Percentiles rank a stretch among this genome's conserved stretches.
phyloP scores from a whole-genome alignment of 2,113 vertebrate genomes.

The human region DNA sequence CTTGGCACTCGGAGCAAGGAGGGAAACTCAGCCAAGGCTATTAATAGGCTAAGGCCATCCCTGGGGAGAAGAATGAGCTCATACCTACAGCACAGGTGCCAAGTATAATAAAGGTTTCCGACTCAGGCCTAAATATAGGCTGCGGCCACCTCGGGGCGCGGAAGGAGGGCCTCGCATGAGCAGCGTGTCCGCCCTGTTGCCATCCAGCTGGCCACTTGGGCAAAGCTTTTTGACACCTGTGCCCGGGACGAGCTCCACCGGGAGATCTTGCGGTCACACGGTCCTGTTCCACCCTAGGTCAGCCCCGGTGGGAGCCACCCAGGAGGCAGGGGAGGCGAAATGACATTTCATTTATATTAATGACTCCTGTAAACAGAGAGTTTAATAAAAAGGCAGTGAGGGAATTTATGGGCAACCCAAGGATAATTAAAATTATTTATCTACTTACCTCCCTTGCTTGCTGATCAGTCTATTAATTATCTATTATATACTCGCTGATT shows the following conservation, averaged over 20 bases:
- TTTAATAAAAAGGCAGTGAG: conserved; percentile 84
- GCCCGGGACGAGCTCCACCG: background rate
- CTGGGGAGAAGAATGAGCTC: conserved; percentile 39
- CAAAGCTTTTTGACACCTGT: background rate
- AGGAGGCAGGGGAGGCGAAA: conserved; percentile 57
- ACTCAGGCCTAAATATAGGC: background rate
- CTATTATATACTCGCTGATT: conserved; percentile 79
- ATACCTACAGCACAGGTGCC: conserved; percentile 49
- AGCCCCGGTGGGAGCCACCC: background rate
- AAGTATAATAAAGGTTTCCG: background rate
- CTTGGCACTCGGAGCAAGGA: background rate
- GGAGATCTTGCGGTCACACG: background rate
- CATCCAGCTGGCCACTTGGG: fast-evolving
- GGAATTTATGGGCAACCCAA: conserved; percentile 84
- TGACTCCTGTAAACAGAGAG: conserved; percentile 84
- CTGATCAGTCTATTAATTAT: conserved; percentile 86
- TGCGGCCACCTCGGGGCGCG: fast-evolving
- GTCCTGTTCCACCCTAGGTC: background rate
- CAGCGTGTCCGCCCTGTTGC: fast-evolving
- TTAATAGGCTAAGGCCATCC: conserved; percentile 47
- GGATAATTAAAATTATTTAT: conserved; percentile 89
- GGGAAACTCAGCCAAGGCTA: conserved; percentile 56
- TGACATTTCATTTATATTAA: conserved; percentile 76
- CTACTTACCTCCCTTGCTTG: conserved; percentile 84
- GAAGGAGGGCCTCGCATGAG: fast-evolving